Evolutionary conservation across 1,140 invertebrate species (phyloP), one percentile per base, ranked within the genome.

Genomic region (Campoletis sonorensis): DNA sequence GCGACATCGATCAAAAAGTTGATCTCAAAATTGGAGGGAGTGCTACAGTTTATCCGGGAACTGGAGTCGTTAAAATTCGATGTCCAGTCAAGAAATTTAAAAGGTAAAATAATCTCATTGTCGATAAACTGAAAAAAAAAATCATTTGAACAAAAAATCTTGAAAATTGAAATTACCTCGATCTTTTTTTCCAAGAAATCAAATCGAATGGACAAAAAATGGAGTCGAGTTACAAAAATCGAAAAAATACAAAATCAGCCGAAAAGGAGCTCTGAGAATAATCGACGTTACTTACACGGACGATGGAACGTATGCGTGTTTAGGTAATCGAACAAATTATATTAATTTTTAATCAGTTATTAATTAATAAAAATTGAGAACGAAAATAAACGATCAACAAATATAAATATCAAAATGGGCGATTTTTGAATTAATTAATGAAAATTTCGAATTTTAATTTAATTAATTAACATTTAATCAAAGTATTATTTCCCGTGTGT

Each of bases 81-180:
- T 98, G 97, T 88, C 97, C 97, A 0, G 96, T 97, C 10, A 96
- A 97, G 86, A 94, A 96, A 94, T 94, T 95, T 93, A 88, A 97
- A 93, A 87, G 96, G 93, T 94, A 85, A 88, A 76, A 49, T 26
- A 4, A 4, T 8, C 54, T n/a, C 21, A 75, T 30, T 75, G 11
- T 45, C 8, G 13, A 45, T 45, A 3, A 45, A 37, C 79, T 79
- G 40, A 30, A 64, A 61, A 64, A 81, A 67, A 21, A 49, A 67
- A 64, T 54, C 18, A 73, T 54, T 73, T 72, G 10, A 26, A 26
- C 1, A 72, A 51, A 67, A n/a, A 68, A 72, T 49, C 45, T 51
- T 68, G 16, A 15, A 67, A 81, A 64, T 37, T 79, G 58, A 75
- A 51, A 54, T n/a, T n/a, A 37, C 68, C 7, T 21, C n/a, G 4